Percentiles rank a stretch among this genome's conserved stretches.
These are phyloP conservation scores for Polietes domitor DNA, from an alignment of 2,888 invertebrate genomes.

Conservation along the genomic window DNA sequence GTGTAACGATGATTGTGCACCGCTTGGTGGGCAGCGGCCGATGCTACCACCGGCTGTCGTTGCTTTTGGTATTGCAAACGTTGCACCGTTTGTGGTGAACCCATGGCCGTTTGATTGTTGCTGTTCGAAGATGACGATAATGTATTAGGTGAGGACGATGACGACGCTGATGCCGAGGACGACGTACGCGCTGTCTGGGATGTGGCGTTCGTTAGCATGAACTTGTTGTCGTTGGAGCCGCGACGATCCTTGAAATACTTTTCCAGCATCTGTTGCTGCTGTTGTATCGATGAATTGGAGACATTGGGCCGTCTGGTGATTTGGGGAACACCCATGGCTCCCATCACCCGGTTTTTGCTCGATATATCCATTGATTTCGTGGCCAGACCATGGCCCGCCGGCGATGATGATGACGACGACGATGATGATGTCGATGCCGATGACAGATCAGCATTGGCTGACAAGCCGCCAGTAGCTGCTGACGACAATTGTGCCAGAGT, in stretches of 20 bases:
- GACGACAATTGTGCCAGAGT: constrained; percentile 79
- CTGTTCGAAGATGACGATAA: too few relatives aligned
- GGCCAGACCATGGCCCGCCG: constrained; percentile 61
- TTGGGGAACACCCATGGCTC: constrained; percentile 76
- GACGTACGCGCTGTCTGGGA: constrained; percentile 59
- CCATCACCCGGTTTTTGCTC: constrained; percentile 71
- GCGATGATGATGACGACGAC: constrained; percentile 63
- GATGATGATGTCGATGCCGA: constrained; percentile 53
- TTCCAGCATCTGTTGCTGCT: constrained; percentile 62
- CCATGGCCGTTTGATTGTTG: constrained; percentile 44
- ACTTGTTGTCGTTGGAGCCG: constrained; percentile 55
- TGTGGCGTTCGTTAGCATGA: constrained; percentile 49
- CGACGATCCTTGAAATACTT: constrained; percentile 60
- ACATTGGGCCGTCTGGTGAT: constrained; percentile 75
- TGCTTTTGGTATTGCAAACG: constrained; percentile 79
- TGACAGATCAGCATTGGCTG: constrained; percentile 70
- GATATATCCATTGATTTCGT: constrained; percentile 64
- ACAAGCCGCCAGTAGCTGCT: constrained; percentile 77
- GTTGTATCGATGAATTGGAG: constrained; percentile 40
- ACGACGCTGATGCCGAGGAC: constrained; percentile 53
- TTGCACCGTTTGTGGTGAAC: constrained; percentile 69
- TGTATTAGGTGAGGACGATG: constrained; percentile 54
- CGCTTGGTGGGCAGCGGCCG: constrained; percentile 72
- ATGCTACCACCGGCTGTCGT: constrained; percentile 77
- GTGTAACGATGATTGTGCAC: constrained; percentile 77